A percentile compares a stretch with the other conserved stretches of the same genome.
These are phyloP conservation scores for Lepeophtheirus nordmannii DNA, from an alignment of 2,888 invertebrate genomes.

Conservation along the genomic window DNA sequence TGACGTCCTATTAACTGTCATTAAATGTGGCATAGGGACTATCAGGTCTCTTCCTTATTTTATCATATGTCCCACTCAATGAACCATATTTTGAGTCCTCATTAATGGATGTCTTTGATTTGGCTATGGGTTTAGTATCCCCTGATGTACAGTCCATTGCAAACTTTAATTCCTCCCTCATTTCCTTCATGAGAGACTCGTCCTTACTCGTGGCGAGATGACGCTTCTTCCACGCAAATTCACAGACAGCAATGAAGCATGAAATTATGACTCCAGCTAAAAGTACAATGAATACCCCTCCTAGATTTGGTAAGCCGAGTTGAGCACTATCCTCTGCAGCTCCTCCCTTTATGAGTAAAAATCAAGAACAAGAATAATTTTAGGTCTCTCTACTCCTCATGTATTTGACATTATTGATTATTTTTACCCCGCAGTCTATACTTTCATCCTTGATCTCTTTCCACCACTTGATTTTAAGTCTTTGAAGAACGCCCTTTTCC, in stretches of 20 bases:
- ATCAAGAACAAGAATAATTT: background rate
- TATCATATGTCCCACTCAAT: background rate
- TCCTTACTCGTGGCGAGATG: slow-evolving; percentile 78
- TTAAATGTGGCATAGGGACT: slow-evolving; percentile 1
- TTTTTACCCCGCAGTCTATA: background rate
- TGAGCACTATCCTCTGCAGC: slow-evolving; percentile 34
- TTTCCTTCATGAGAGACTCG: slow-evolving; percentile 55
- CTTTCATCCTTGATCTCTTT: slow-evolving; percentile 39
- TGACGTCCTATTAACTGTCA: background rate
- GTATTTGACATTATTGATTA: background rate
- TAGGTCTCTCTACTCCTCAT: background rate
- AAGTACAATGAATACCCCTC: slow-evolving; percentile 87
- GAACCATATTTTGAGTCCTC: slow-evolving; percentile 13
- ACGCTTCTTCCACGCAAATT: slow-evolving; percentile 87
- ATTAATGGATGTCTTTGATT: background rate
- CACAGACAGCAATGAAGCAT: slow-evolving; percentile 79
- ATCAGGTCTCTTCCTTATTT: background rate
- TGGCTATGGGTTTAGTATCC: slow-evolving; percentile 52
- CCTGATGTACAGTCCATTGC: slow-evolving; percentile 50
- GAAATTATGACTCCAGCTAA: slow-evolving; percentile 83
- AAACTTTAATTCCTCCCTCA: slow-evolving; percentile 53
- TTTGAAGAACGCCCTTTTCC: slow-evolving; percentile 52
- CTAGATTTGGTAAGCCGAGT: slow-evolving; percentile 81
- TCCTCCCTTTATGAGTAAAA: slow-evolving; percentile 9
- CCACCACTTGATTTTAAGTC: slow-evolving; percentile 64